Percentiles rank a stretch among this genome's conserved stretches.
Conservation (phyloP, 2,797 vertebrate species). For the Mergus octosetaceus region DNA sequence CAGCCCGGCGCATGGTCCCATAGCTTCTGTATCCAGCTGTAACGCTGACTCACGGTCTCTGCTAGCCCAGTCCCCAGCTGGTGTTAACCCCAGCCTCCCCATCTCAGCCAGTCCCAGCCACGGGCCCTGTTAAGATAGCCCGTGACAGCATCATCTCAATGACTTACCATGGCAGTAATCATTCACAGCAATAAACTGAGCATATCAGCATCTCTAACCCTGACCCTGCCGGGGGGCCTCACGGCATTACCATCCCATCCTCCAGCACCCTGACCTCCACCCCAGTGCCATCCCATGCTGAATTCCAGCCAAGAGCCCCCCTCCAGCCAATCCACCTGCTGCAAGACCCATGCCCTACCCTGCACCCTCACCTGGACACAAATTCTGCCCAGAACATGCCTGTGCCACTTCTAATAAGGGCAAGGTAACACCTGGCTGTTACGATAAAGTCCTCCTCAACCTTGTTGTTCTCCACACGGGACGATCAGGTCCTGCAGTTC, state of each 20-base stretch:
- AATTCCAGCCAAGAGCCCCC: neutral
- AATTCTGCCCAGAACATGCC: neutral
- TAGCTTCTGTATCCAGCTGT: neutral
- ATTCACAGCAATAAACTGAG: rapidly evolving
- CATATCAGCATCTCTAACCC: too few relatives aligned
- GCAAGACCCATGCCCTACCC: neutral
- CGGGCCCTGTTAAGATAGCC: neutral
- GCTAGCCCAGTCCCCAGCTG: neutral
- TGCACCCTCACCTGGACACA: neutral
- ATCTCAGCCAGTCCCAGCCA: neutral
- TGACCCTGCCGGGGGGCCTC: neutral
- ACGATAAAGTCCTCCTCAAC: rapidly evolving
- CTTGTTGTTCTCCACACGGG: rapidly evolving
- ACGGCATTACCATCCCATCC: neutral
- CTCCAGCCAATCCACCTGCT: rapidly evolving
- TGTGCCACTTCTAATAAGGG: neutral
- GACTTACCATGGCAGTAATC: neutral
- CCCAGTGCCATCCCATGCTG: rapidly evolving
- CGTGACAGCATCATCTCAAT: neutral
- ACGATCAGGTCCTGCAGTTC: neutral
- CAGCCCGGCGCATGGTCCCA: rapidly evolving
- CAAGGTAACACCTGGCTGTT: rapidly evolving
- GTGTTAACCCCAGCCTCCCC: neutral
- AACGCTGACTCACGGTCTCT: neutral
- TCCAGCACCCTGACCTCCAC: neutral